These are phyloP conservation scores for Tanaodytes sp. DNA, from an alignment of 2,888 invertebrate species.

Conservation along the genomic window DNA sequence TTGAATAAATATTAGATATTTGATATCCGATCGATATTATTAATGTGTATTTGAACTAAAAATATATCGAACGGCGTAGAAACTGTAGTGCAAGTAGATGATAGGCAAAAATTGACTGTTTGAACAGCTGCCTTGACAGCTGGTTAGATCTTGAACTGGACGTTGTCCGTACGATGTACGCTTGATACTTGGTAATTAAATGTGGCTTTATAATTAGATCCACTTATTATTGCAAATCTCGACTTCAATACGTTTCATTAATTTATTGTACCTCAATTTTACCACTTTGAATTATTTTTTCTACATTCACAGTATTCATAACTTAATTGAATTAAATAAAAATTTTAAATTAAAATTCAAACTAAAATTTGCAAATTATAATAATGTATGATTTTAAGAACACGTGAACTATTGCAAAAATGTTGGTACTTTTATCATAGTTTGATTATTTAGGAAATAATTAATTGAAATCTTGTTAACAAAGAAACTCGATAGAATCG, in stretches of 20 bases:
- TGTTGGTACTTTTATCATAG: no score
- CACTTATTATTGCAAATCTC: constrained; percentile 29
- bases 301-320: no score
- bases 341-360: no score
- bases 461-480: no score
- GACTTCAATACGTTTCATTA: constrained; percentile 3
- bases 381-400: no score
- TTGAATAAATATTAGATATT: constrained; percentile 8
- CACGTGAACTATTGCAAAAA: no score
- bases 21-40: constrained; percentile 21
- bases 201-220: constrained; percentile 38
- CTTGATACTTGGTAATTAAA: constrained; percentile 48
- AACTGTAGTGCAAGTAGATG: constrained; percentile 44
- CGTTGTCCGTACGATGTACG: constrained; percentile 45
- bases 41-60: constrained; percentile 36
- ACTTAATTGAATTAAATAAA: no score
- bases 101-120: constrained; percentile 64
- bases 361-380: no score
- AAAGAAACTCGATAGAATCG: no score
- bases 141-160: constrained; percentile 55
- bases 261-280: no score
- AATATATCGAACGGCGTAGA: constrained; percentile 47
- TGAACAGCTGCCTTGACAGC: constrained; percentile 71
- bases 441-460: no score
- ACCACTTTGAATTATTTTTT: no score